Percentiles rank a stretch among this genome's conserved stretches.
Evolutionary conservation across 2,797 vertebrate genomes (phyloP).

Genomic region (Pelobates cultripes): DNA sequence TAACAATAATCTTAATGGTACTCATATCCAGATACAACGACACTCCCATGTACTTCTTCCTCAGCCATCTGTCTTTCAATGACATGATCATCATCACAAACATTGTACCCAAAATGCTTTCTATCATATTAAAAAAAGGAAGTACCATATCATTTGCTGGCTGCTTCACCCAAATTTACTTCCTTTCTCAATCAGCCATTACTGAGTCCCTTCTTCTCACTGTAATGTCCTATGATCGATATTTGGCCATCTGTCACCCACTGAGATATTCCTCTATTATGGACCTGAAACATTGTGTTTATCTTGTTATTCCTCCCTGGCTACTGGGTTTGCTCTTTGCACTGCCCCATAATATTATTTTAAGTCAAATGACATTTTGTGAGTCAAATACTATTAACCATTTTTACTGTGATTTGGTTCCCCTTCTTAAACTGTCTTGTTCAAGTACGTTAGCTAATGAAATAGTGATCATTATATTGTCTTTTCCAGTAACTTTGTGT

Average conservation of each 20-base stretch:
- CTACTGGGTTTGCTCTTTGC: not conserved
- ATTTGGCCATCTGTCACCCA: too few species aligned
- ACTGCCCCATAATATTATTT: not conserved
- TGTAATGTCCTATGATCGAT: too few species aligned
- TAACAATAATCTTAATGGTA: slow-evolving; percentile 5
- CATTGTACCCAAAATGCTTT: slow-evolving; percentile 29
- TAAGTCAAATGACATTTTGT: not conserved
- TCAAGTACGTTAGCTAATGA: not conserved
- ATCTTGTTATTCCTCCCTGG: not conserved
- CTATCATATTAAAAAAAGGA: slow-evolving; percentile 1
- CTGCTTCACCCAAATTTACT: not conserved
- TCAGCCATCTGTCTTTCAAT: slow-evolving; percentile 16
- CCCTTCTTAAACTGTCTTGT: not conserved
- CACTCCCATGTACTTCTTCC: slow-evolving; percentile 40
- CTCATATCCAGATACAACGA: not conserved
- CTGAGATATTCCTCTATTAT: too few species aligned
- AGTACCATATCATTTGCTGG: slow-evolving; percentile 23
- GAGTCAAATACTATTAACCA: not conserved
- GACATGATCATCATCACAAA: not conserved
- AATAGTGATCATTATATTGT: not conserved
- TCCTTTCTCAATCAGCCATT: too few species aligned
- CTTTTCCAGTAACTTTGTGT: not conserved
- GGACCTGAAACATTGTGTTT: too few species aligned
- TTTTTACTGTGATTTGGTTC: slow-evolving; percentile 10
- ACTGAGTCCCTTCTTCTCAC: too few species aligned